Evolutionary conservation across 2,797 vertebrate genomes (phyloP), one percentile per base, ranked within the genome.

Genomic region (Limosa lapponica): DNA sequence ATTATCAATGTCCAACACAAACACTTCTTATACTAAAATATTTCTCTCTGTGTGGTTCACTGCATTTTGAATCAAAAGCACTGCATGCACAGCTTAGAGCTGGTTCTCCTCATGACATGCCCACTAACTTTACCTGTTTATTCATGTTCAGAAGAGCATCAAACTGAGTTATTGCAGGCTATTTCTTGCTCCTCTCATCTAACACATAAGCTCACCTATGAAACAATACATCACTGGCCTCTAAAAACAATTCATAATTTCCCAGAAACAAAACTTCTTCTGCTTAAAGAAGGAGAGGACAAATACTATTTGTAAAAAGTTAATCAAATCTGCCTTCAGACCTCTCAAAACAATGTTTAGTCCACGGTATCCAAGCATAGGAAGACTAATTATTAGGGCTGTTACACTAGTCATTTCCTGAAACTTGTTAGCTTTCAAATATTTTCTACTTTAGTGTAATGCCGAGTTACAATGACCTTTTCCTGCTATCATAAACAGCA

Each of bases 361-460:
- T 37, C 14, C 55, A 16, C 16, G 0, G 0, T 41, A 49, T 41
- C 24, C n/a, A 90, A 19, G 5, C n/a, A 51, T 0, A 46, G 16
- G 7, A 90, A 59, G 18, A 64, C 24, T 59, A 34, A 41, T 51
- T 54, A 34, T 20, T 62, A 72, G 6, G 12, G 8, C 7, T 78
- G 30, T 39, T 79, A 94, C 3, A 10, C 39, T 51, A 90, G 57
- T 18, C 5, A 85, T 84, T 94, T 79, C 61, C 61, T 72, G 28
- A 59, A 74, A 66, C 10, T 9, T 82, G 88, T 25, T 54, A 90
- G 46, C 46, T 91, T 94, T 81, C 46, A 90, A 58, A 39, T 64
- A 90, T 36, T 79, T 92, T 64, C 57, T 69, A 16, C 24, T 82
- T 81, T 44, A 39, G 37, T 46, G 22, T 23, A 79, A 70, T 16